phyloP scores from a whole-genome alignment of 2,113 vertebrate genomes.

The Perognathus longimembris region DNA sequence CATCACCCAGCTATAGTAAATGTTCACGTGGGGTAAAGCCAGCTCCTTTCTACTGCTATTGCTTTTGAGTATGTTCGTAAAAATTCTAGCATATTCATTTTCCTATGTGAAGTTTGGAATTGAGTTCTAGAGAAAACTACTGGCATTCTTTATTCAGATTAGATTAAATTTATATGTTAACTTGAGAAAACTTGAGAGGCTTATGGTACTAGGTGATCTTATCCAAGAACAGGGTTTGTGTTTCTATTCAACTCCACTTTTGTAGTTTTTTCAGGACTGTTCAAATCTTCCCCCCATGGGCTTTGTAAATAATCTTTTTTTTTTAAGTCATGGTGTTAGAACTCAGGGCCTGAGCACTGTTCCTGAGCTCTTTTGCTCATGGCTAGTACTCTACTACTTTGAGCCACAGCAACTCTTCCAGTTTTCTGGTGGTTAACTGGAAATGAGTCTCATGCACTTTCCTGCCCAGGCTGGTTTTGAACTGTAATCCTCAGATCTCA shows the following conservation, averaged over 20 bases:
- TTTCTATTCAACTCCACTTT: slow-evolving; percentile 3
- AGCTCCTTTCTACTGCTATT: not conserved
- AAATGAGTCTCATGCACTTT: too few species aligned
- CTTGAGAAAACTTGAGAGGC: not conserved
- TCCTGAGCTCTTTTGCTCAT: too few species aligned
- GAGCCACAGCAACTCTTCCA: too few species aligned
- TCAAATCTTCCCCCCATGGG: not conserved
- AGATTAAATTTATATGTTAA: not conserved
- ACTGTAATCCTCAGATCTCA: too few species aligned
- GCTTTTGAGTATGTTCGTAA: not conserved
- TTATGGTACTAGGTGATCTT: slow-evolving; percentile 1
- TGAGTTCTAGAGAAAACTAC: not conserved
- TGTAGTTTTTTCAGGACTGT: not conserved
- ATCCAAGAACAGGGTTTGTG: not conserved
- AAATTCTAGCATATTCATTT: slow-evolving; percentile 15
- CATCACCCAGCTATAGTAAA: not conserved
- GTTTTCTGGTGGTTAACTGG: too few species aligned
- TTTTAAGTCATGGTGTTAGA: too few species aligned
- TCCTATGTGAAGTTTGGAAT: not conserved
- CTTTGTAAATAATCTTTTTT: not conserved
- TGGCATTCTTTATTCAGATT: slow-evolving; percentile 9
- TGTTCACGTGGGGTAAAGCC: not conserved
- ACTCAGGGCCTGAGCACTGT: too few species aligned
- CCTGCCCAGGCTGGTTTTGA: too few species aligned
- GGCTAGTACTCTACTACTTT: too few species aligned